phyloP scores from a whole-genome alignment of 2,888 invertebrate genomes.

The Bellardia pandia region DNA sequence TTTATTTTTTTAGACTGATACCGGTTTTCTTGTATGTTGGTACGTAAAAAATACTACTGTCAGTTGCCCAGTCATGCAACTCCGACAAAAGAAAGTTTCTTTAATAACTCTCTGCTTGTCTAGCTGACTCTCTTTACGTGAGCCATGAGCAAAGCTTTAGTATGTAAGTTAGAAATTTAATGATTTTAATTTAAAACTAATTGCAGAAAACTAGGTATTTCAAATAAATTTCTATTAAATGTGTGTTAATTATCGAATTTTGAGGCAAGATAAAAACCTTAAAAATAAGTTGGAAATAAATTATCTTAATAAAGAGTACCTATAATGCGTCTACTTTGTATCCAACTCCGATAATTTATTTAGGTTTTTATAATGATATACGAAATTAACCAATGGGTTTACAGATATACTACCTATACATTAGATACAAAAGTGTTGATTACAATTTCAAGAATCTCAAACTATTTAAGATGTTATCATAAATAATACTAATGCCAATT shows the following conservation, averaged over 20 bases:
- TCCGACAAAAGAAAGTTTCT: slow-evolving; percentile 60
- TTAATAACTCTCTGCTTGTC: background rate
- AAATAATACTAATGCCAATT: no score
- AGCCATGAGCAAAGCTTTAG: slow-evolving; percentile 17
- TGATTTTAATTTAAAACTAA: slow-evolving; percentile 38
- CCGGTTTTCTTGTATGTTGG: slow-evolving; percentile 43
- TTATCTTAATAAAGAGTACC: no score
- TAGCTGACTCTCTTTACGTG: slow-evolving; percentile 10
- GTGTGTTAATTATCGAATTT: background rate
- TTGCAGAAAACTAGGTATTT: background rate
- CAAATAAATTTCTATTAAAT: background rate
- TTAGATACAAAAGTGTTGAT: no score
- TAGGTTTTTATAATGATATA: no score
- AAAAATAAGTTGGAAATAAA: background rate
- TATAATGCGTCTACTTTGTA: no score
- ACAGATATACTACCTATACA: no score
- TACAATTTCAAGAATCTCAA: no score
- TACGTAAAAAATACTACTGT: background rate
- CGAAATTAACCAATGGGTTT: no score
- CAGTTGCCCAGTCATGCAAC: slow-evolving; percentile 42
- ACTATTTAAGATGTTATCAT: no score
- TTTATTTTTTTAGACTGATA: slow-evolving; percentile 27
- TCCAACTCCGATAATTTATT: no score
- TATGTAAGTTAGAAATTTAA: slow-evolving; percentile 14
- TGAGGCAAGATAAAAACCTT: background rate